These are phyloP conservation scores for Monochamus saltuarius DNA, from an alignment of 1,140 invertebrate species.

Conservation along the genomic window DNA sequence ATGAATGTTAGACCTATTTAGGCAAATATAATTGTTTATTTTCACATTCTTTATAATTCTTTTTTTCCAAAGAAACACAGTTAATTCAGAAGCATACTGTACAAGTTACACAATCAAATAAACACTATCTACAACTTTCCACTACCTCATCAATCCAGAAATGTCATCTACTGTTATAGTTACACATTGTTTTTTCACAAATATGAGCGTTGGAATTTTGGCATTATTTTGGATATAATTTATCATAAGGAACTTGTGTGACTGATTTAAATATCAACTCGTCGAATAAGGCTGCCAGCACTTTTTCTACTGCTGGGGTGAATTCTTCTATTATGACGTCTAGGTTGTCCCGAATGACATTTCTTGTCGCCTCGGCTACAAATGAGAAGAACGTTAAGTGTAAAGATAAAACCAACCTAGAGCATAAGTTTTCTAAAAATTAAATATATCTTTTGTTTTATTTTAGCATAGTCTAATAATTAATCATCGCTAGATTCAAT, in stretches of 20 bases:
- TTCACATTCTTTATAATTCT: too few relatives aligned
- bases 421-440: not conserved
- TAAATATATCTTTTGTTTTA: too few relatives aligned
- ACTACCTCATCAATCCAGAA: too few relatives aligned
- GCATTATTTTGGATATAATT: slow-evolving; percentile 25
- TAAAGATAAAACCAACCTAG: not conserved
- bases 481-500: too few relatives aligned
- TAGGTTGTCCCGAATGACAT: slow-evolving; percentile 18
- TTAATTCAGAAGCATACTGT: too few relatives aligned
- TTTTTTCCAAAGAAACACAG: too few relatives aligned
- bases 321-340: slow-evolving; percentile 26
- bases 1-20: too few relatives aligned
- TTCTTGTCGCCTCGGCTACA: slow-evolving; percentile 22
- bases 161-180: too few relatives aligned
- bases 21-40: too few relatives aligned
- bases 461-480: too few relatives aligned
- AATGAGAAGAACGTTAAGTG: not conserved
- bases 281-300: slow-evolving; percentile 17
- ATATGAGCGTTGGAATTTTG: not conserved
- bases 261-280: slow-evolving; percentile 19
- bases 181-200: not conserved
- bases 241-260: slow-evolving; percentile 18
- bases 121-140: too few relatives aligned
- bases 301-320: slow-evolving; percentile 23
- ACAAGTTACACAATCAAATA: too few relatives aligned